Evolutionary conservation across 2,797 vertebrate species (phyloP).

Genomic region (Cetoscarus ocellatus): DNA sequence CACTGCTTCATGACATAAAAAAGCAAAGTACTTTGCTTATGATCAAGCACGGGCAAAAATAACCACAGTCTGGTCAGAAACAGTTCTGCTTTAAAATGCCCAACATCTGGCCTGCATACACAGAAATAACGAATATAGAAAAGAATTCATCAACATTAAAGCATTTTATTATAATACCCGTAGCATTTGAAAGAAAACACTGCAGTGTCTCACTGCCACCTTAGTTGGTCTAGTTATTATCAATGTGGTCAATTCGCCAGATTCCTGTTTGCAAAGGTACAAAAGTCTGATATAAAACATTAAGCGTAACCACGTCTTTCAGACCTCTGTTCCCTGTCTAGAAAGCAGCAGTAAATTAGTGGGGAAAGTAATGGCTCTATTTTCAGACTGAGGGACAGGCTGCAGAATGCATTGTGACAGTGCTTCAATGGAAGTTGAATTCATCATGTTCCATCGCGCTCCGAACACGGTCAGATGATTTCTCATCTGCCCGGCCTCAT

Average conservation of each 20-base stretch:
- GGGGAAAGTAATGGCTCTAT: slow-evolving; percentile 14
- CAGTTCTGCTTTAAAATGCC: too few relatives aligned
- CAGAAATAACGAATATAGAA: too few relatives aligned
- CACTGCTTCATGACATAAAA: too few relatives aligned
- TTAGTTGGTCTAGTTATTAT: neutral
- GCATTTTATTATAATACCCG: neutral
- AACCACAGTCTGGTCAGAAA: too few relatives aligned
- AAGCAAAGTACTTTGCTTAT: neutral
- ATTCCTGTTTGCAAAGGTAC: neutral
- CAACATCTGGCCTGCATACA: neutral
- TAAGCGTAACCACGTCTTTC: neutral
- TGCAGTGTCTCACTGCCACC: neutral
- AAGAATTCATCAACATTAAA: neutral
- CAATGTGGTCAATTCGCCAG: neutral
- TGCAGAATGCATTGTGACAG: slow-evolving; percentile 23
- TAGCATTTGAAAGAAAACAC: neutral
- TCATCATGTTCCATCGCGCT: slow-evolving; percentile 34
- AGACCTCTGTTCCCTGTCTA: slow-evolving; percentile 9
- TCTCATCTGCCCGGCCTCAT: slow-evolving; percentile 47
- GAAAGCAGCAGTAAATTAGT: slow-evolving; percentile 27
- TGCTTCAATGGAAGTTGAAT: slow-evolving; percentile 32
- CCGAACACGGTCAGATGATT: slow-evolving; percentile 38
- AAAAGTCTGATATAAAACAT: neutral
- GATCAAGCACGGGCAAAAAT: neutral
- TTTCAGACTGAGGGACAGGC: slow-evolving; percentile 21